Conservation (phyloP, 2,888 invertebrate species). For the Ornithoptera alexandrae region DNA sequence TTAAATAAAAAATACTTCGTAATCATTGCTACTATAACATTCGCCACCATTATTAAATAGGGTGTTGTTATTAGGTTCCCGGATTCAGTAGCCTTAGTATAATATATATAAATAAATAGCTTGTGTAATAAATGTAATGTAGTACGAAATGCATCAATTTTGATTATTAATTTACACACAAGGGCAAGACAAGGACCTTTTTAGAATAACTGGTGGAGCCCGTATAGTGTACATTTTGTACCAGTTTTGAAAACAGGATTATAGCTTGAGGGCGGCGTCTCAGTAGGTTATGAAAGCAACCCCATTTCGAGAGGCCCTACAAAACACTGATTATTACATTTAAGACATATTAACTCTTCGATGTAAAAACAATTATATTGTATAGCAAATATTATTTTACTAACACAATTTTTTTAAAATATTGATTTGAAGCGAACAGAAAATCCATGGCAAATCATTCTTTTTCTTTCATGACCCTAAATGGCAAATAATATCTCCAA, state of each 20-base stretch:
- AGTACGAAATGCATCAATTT: background rate
- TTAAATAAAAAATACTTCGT: too few relatives aligned
- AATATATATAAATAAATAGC: background rate
- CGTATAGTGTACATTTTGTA: conserved; percentile 9
- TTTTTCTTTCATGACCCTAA: too few relatives aligned
- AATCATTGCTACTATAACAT: too few relatives aligned
- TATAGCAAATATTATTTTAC: background rate
- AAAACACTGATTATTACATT: conserved; percentile 20
- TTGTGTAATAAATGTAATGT: background rate
- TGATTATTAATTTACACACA: background rate
- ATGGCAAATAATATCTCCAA: too few relatives aligned
- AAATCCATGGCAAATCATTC: too few relatives aligned
- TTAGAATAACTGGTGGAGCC: conserved; percentile 8
- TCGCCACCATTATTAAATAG: too few relatives aligned
- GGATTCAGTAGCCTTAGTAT: background rate
- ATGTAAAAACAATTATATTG: background rate
- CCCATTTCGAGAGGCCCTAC: conserved; percentile 15
- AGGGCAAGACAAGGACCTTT: background rate
- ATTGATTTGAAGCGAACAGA: too few relatives aligned
- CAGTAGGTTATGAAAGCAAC: conserved; percentile 21
- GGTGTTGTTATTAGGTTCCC: background rate
- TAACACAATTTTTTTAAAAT: background rate
- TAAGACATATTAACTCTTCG: conserved; percentile 9
- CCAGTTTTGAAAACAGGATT: conserved; percentile 26
- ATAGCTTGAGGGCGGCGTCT: conserved; percentile 15